Conservation (phyloP, 2,113 vertebrate species). For the Riparia riparia region DNA sequence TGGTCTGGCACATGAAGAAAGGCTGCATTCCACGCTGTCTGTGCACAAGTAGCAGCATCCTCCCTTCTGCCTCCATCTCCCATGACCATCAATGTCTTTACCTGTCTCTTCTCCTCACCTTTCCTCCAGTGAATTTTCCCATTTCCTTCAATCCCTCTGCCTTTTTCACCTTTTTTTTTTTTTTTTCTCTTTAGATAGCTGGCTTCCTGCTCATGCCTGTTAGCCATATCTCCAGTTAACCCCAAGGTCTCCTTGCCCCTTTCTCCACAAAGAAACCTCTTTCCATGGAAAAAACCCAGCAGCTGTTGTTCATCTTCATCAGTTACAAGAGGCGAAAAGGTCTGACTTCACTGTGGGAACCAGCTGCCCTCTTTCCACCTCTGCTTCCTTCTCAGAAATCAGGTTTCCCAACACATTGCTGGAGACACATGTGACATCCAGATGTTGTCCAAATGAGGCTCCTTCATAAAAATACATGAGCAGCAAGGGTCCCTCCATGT, state of each 20-base stretch:
- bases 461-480: not conserved
- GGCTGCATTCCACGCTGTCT: not conserved
- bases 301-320: slow-evolving; percentile 22
- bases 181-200: not conserved
- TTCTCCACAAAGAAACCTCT: not conserved
- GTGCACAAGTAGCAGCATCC: not conserved
- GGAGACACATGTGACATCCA: not conserved
- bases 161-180: not conserved
- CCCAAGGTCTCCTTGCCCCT: not conserved
- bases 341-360: slow-evolving; percentile 14
- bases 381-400: slow-evolving; percentile 19
- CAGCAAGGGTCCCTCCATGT: not conserved
- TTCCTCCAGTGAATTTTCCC: not conserved
- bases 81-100: not conserved
- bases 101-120: not conserved
- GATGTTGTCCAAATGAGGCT: not conserved
- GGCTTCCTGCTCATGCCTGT: not conserved
- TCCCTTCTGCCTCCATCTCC: not conserved
- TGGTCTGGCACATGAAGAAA: not conserved
- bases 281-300: not conserved
- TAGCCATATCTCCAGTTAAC: not conserved
- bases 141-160: not conserved
- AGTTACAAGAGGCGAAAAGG: not conserved
- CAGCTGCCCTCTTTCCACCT: slow-evolving; percentile 8
- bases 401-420: not conserved